phyloP scores from a whole-genome alignment of 2,888 invertebrate species.

The Allygus modestus region DNA sequence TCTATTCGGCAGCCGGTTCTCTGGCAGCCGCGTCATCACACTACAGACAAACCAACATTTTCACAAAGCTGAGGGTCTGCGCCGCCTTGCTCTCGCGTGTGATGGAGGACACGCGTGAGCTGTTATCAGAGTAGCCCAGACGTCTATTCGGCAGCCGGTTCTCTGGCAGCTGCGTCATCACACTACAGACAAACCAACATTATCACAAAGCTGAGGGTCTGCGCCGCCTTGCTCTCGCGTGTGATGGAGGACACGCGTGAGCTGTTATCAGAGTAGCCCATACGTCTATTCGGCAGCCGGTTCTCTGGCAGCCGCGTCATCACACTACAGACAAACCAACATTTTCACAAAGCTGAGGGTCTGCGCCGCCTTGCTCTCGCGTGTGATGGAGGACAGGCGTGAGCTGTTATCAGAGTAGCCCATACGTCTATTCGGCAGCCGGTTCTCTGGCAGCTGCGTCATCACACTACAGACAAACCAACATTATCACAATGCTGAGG shows the following conservation, averaged over 20 bases:
- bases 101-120: too few relatives aligned
- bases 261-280: slow-evolving; percentile 73
- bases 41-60: slow-evolving; percentile 75
- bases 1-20: too few relatives aligned
- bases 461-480: too few relatives aligned
- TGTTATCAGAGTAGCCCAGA: background rate
- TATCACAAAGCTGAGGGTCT: slow-evolving; percentile 84
- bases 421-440: too few relatives aligned
- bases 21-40: too few relatives aligned
- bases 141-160: too few relatives aligned
- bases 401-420: background rate
- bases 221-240: slow-evolving; percentile 92
- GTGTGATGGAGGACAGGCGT: too few relatives aligned
- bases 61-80: slow-evolving; percentile 80
- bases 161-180: too few relatives aligned
- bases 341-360: slow-evolving; percentile 76
- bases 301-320: slow-evolving; percentile 63
- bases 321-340: slow-evolving; percentile 19
- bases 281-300: slow-evolving; percentile 69
- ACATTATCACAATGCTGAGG: slow-evolving; percentile 82
- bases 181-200: slow-evolving; percentile 75
- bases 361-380: slow-evolving; percentile 88
- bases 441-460: too few relatives aligned
- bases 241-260: slow-evolving; percentile 75
- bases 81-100: slow-evolving; percentile 84